phyloP scores from a whole-genome alignment of 2,113 vertebrate species.

The Poecilia latipinna region DNA sequence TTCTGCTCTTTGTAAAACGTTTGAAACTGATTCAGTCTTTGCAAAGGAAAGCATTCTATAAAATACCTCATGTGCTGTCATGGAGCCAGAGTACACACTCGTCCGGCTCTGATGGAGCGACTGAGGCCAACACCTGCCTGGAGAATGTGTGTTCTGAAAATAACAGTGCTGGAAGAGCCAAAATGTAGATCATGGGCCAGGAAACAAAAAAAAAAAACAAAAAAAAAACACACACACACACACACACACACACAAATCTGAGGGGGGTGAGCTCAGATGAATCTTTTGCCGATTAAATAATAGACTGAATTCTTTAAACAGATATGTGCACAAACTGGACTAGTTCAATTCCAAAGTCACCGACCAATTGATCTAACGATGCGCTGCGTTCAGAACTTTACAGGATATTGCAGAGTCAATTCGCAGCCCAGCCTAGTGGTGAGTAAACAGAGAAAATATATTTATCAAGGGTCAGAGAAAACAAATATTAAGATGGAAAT shows the following conservation, averaged over 20 bases:
- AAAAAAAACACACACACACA: no score
- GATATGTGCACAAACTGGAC: neutral
- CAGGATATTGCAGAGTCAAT: neutral
- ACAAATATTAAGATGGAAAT: conserved; percentile 28
- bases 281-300: neutral
- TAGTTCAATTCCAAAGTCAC: neutral
- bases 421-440: neutral
- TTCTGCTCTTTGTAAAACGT: conserved; percentile 6
- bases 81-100: neutral
- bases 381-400: neutral
- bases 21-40: conserved; percentile 1
- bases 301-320: neutral
- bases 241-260: no score
- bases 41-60: neutral
- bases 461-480: neutral
- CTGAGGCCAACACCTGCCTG: neutral
- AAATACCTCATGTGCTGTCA: neutral
- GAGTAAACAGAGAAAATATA: neutral
- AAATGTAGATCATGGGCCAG: neutral
- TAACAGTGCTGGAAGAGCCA: no score
- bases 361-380: neutral
- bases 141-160: neutral
- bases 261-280: no score
- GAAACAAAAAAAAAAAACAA: neutral
- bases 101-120: neutral